A percentile compares a stretch with the other conserved stretches of the same genome.
Conservation (phyloP, 2,113 vertebrate genomes). For the Tachysurus vachellii region DNA sequence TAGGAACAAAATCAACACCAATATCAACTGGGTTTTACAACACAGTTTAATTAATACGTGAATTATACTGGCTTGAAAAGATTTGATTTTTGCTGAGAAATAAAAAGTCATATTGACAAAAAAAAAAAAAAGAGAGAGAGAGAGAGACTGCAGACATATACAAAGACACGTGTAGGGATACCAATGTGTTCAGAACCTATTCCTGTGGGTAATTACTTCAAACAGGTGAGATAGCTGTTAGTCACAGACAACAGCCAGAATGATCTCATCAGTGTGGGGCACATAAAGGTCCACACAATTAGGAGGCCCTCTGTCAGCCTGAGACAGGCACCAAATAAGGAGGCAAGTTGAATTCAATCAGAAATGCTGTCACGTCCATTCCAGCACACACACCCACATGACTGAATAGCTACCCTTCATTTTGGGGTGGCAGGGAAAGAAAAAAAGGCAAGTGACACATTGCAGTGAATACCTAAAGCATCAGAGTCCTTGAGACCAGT, state of each 20-base stretch:
- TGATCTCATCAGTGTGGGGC: constrained; percentile 53
- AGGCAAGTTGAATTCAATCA: constrained; percentile 57
- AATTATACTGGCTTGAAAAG: constrained; percentile 60
- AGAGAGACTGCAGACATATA: neutral
- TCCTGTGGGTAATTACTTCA: constrained; percentile 26
- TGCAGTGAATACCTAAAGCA: constrained; percentile 32
- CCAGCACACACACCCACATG: constrained; percentile 17
- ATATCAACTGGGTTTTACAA: constrained; percentile 31
- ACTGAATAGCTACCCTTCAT: constrained; percentile 34
- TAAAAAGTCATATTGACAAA: neutral
- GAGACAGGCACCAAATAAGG: constrained; percentile 43
- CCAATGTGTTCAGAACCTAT: neutral
- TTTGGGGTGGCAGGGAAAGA: neutral
- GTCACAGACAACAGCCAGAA: constrained; percentile 37
- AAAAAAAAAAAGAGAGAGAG: neutral
- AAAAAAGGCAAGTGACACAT: constrained; percentile 33
- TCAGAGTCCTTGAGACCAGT: constrained; percentile 34
- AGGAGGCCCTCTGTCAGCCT: constrained; percentile 55
- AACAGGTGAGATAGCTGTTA: constrained; percentile 44
- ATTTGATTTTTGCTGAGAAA: neutral
- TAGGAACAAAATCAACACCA: constrained; percentile 61
- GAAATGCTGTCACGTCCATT: constrained; percentile 42
- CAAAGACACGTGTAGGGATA: neutral
- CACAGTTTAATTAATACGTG: constrained; percentile 61
- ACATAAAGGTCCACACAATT: constrained; percentile 36